Evolutionary conservation across 2,888 invertebrate genomes (phyloP).

Genomic region (Andrena marginata): DNA sequence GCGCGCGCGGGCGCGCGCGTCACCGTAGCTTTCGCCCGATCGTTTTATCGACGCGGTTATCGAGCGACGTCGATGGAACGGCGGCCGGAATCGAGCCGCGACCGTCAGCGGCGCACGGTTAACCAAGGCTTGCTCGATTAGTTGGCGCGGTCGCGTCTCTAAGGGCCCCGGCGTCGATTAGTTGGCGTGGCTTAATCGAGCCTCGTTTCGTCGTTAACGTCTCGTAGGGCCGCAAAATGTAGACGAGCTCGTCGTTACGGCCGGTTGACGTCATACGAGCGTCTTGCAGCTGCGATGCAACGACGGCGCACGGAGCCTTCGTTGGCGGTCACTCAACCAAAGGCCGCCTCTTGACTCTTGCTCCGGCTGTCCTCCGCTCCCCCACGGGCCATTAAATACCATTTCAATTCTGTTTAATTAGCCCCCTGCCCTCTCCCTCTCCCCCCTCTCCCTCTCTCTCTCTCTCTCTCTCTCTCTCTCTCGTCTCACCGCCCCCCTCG

Average conservation of each 20-base stretch:
- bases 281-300: conserved; percentile 33
- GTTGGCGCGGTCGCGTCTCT: conserved; percentile 25
- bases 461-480: conserved; percentile 7
- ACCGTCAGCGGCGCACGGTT: neutral
- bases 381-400: conserved; percentile 64
- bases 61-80: conserved; percentile 13
- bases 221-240: neutral
- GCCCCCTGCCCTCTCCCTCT: conserved; percentile 22
- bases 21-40: conserved; percentile 5
- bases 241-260: conserved; percentile 4
- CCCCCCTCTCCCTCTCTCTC: too few relatives aligned
- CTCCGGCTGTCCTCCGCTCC: conserved; percentile 16
- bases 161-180: conserved; percentile 23
- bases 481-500: conserved; percentile 15
- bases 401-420: conserved; percentile 78
- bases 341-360: conserved; percentile 46
- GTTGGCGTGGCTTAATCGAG: conserved; percentile 54
- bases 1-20: conserved; percentile 13
- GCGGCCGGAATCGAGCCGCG: neutral
- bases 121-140: conserved; percentile 19
- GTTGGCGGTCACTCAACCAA: conserved; percentile 73
- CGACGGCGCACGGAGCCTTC: conserved; percentile 30
- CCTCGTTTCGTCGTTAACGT: conserved; percentile 40
- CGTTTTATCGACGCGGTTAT: conserved; percentile 44
- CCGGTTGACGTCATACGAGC: conserved; percentile 53